A percentile compares a stretch with the other conserved stretches of the same genome.
These are phyloP conservation scores for Chloroceryle aenea DNA, from an alignment of 2,113 vertebrate genomes.

Conservation along the genomic window DNA sequence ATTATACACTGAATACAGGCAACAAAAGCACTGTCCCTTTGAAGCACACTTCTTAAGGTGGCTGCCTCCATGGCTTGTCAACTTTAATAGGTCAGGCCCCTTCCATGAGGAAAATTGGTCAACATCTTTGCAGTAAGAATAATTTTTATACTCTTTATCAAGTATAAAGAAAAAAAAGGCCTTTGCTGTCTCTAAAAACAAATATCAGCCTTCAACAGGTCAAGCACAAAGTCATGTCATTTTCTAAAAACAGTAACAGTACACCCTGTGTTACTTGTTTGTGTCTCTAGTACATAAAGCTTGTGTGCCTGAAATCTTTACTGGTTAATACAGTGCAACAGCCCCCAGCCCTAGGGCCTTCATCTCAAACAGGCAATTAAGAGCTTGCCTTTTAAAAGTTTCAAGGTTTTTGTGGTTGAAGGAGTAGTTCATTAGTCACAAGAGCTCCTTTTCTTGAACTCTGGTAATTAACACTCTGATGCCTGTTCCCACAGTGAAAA, in stretches of 20 bases:
- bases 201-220: neutral
- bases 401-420: conserved; percentile 5
- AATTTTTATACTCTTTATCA: neutral
- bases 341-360: neutral
- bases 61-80: neutral
- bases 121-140: neutral
- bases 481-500: conserved; percentile 66
- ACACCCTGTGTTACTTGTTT: neutral
- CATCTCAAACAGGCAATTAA: neutral
- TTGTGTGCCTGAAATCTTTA: neutral
- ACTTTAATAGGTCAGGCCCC: neutral
- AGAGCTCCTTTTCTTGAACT: conserved; percentile 32
- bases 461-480: neutral
- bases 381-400: neutral
- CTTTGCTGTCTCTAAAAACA: neutral
- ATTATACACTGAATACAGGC: neutral
- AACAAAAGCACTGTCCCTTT: neutral
- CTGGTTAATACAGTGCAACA: accelerated
- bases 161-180: neutral
- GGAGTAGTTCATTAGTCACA: conserved; percentile 40
- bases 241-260: neutral
- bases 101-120: neutral
- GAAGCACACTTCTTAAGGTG: neutral
- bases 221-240: neutral
- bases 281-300: neutral